These are phyloP conservation scores for Horisme vitalbata DNA, from an alignment of 2,888 invertebrate species.

Conservation along the genomic window DNA sequence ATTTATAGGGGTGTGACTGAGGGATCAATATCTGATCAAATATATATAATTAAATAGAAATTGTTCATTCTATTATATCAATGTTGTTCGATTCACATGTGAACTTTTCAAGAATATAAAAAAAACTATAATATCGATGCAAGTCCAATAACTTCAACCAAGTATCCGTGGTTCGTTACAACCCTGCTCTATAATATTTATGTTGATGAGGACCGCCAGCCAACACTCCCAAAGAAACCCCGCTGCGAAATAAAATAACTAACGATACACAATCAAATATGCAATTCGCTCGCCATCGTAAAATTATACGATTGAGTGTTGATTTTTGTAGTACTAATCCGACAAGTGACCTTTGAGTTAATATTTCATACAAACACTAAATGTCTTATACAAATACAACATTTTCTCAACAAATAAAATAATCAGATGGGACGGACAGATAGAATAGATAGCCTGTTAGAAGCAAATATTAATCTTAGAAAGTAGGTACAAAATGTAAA, in stretches of 20 bases:
- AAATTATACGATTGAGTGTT: slow-evolving; percentile 30
- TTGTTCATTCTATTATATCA: too few species aligned
- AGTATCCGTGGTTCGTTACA: not conserved
- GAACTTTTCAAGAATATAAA: too few species aligned
- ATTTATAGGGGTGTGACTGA: too few species aligned
- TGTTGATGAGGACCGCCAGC: slow-evolving; percentile 58
- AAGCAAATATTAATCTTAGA: not conserved
- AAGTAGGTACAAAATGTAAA: slow-evolving; percentile 22
- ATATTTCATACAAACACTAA: not conserved
- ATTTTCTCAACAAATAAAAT: not conserved
- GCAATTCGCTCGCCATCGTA: slow-evolving; percentile 49
- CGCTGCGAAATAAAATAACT: slow-evolving; percentile 54
- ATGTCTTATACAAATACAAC: not conserved
- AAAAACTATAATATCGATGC: too few species aligned
- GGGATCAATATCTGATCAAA: too few species aligned
- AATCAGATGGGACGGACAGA: not conserved
- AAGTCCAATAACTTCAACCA: not conserved
- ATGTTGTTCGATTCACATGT: too few species aligned
- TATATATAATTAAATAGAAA: too few species aligned
- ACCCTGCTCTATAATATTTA: slow-evolving; percentile 42
- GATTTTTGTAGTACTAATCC: slow-evolving; percentile 14
- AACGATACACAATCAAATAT: slow-evolving; percentile 58
- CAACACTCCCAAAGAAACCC: slow-evolving; percentile 57
- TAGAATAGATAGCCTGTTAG: too few species aligned
- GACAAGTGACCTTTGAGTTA: slow-evolving; percentile 14